Evolutionary conservation across 2,113 vertebrate species (phyloP).

Genomic region (Oncorhynchus clarkii): DNA sequence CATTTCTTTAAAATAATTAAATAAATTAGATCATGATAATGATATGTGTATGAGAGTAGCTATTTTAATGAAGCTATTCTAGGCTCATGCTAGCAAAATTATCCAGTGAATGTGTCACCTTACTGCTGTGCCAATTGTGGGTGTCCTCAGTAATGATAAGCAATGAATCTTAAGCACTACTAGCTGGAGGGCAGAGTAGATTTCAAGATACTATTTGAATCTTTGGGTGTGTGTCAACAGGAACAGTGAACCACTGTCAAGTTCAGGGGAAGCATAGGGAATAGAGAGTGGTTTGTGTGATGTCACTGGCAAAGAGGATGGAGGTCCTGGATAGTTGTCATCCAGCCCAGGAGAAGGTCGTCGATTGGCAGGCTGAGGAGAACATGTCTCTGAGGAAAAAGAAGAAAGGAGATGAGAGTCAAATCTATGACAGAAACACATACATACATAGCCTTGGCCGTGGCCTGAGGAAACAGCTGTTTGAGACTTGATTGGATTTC

Average conservation of each 20-base stretch:
- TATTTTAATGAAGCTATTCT: no score
- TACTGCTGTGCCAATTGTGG: not conserved
- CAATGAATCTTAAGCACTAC: no score
- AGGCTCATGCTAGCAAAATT: not conserved
- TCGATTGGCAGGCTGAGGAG: not conserved
- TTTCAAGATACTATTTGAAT: no score
- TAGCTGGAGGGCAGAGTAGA: no score
- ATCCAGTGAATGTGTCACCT: not conserved
- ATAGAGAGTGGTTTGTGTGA: no score
- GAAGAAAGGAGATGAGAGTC: not conserved
- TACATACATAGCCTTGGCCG: constrained; percentile 49
- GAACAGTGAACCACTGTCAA: no score
- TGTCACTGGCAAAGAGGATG: no score
- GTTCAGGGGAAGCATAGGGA: no score
- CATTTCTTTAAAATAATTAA: not conserved
- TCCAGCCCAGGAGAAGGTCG: not conserved
- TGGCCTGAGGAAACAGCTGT: constrained; percentile 41
- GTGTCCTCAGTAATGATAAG: no score
- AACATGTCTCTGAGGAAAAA: not conserved
- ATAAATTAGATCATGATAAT: not conserved
- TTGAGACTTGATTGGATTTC: constrained; percentile 50
- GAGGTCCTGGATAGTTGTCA: no score
- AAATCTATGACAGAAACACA: constrained; percentile 24
- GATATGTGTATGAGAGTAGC: not conserved
- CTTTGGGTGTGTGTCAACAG: no score